These are phyloP conservation scores for Neolamprologus longior DNA, from an alignment of 2,113 vertebrate genomes.

Conservation along the genomic window DNA sequence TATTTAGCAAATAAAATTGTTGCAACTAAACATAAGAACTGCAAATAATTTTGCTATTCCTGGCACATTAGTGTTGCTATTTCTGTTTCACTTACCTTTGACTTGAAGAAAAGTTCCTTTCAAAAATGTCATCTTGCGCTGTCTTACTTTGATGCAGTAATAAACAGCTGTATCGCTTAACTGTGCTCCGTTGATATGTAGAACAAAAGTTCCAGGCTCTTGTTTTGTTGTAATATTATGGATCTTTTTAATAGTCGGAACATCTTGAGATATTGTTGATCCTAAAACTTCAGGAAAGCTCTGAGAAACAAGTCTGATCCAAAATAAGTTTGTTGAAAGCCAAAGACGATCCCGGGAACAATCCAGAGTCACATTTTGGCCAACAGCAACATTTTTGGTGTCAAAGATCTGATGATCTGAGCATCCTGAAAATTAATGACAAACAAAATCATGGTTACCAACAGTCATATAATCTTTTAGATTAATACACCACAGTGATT, in stretches of 20 bases:
- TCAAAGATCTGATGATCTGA: background rate
- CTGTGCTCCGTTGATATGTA: background rate
- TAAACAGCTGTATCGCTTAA: conserved; percentile 16
- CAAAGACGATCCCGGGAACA: accelerated
- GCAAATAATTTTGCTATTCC: accelerated
- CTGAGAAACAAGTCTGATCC: conserved; percentile 13
- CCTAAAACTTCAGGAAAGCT: background rate
- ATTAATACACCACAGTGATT: background rate
- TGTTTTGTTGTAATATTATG: background rate
- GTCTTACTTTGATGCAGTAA: background rate
- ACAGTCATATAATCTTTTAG: accelerated
- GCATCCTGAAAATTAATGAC: background rate
- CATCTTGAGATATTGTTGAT: accelerated
- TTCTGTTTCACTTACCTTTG: background rate
- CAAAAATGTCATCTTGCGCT: background rate
- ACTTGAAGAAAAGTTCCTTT: background rate
- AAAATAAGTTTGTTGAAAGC: background rate
- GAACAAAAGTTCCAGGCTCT: background rate
- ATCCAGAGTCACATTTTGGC: background rate
- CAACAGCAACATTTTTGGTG: background rate
- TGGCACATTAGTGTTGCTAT: accelerated
- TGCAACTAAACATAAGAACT: accelerated
- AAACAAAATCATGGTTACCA: background rate
- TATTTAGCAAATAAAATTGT: accelerated
- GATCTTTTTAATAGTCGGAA: accelerated